These are phyloP conservation scores for Camptogramma bilineatum DNA, from an alignment of 2,888 invertebrate genomes.

Conservation along the genomic window DNA sequence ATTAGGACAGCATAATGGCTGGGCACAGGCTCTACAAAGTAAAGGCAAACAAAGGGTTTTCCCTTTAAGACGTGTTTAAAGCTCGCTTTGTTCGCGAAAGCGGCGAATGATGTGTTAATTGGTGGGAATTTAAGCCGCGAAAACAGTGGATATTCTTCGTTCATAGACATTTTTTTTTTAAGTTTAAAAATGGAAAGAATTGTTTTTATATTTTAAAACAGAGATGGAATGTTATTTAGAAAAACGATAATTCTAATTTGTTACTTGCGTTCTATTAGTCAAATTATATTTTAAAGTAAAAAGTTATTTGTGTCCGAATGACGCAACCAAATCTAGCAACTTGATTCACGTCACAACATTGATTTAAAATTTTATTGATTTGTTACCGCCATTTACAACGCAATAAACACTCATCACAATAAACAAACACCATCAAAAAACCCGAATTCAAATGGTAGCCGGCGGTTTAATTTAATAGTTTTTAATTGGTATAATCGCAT, in stretches of 20 bases:
- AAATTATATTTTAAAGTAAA: slow-evolving; percentile 4
- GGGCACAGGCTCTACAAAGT: slow-evolving; percentile 55
- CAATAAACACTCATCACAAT: slow-evolving; percentile 78
- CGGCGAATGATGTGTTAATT: slow-evolving; percentile 74
- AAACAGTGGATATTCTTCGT: slow-evolving; percentile 55
- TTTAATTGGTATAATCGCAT: slow-evolving; percentile 82
- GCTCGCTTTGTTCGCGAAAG: slow-evolving; percentile 69
- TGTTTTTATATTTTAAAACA: too few relatives aligned
- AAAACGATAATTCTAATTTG: background rate
- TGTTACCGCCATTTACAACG: slow-evolving; percentile 61
- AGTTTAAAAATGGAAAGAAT: background rate
- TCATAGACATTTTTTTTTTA: slow-evolving; percentile 48
- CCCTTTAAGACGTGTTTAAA: slow-evolving; percentile 63
- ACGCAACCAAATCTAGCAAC: slow-evolving; percentile 26
- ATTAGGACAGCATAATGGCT: slow-evolving; percentile 66
- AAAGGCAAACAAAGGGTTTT: slow-evolving; percentile 66
- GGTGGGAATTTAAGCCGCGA: slow-evolving; percentile 59
- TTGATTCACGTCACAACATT: slow-evolving; percentile 42
- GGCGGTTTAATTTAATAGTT: slow-evolving; percentile 79
- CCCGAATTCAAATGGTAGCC: slow-evolving; percentile 76
- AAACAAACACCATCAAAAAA: slow-evolving; percentile 78
- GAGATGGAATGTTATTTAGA: background rate
- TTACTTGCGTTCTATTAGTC: background rate
- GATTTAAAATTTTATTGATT: slow-evolving; percentile 56
- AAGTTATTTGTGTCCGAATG: slow-evolving; percentile 23